Conservation (phyloP, 1,140 invertebrate genomes). For the Portunus trituberculatus region DNA sequence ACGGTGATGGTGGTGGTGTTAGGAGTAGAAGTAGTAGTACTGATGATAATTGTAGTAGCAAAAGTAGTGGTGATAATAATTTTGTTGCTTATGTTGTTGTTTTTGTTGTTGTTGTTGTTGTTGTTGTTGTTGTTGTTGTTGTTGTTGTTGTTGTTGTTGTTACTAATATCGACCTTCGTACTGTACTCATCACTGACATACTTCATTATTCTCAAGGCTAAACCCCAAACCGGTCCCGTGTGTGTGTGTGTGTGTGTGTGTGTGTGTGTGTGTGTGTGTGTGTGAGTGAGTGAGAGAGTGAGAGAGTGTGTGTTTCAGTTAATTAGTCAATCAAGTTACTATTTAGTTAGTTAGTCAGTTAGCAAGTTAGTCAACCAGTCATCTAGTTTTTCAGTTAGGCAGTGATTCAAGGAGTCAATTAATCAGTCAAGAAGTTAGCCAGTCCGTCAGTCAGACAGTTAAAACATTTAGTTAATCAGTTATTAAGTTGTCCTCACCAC, state of each 20-base stretch:
- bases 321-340: background rate
- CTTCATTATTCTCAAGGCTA: conserved; percentile 14
- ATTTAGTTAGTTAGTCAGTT: background rate
- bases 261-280: background rate
- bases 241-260: conserved; percentile 20
- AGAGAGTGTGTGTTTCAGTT: background rate
- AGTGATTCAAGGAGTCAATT: background rate
- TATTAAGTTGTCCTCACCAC: too few species aligned
- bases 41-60: background rate
- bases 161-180: background rate
- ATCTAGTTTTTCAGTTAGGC: too few species aligned
- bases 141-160: background rate
- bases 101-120: background rate
- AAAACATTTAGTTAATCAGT: too few species aligned
- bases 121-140: background rate
- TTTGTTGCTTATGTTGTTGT: background rate
- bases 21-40: background rate
- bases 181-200: background rate
- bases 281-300: background rate
- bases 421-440: background rate
- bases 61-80: background rate
- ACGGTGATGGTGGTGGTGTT: background rate
- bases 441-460: too few species aligned
- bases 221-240: background rate
- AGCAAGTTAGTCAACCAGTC: background rate